phyloP scores from a whole-genome alignment of 2,113 vertebrate species.

The Nymphicus hollandicus region DNA sequence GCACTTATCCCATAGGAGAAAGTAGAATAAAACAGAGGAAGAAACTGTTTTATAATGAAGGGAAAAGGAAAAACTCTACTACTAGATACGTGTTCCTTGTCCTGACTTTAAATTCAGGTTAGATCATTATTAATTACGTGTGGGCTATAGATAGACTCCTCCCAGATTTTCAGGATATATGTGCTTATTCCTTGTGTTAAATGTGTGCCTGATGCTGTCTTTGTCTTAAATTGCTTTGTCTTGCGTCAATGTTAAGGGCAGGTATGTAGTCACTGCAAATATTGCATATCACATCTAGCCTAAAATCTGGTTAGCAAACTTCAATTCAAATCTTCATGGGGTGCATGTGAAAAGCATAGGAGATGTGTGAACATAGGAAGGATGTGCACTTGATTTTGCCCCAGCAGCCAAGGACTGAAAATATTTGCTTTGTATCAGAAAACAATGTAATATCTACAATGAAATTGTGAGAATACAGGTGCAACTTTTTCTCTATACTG shows the following conservation, averaged over 20 bases:
- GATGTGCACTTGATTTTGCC: neutral
- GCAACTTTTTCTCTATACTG: neutral
- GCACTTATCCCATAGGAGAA: neutral
- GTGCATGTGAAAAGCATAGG: neutral
- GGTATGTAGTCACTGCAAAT: neutral
- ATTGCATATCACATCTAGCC: neutral
- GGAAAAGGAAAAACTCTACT: neutral
- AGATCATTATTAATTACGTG: neutral
- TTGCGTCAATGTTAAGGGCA: neutral
- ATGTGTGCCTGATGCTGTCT: neutral
- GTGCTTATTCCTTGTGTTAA: neutral
- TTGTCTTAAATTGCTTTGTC: neutral
- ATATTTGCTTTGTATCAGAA: neutral
- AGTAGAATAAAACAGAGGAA: neutral
- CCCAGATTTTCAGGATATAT: neutral
- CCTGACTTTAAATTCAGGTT: neutral
- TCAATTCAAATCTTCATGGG: neutral
- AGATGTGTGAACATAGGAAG: neutral
- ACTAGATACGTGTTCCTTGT: neutral
- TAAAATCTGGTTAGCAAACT: neutral
- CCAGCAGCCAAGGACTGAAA: neutral
- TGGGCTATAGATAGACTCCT: neutral
- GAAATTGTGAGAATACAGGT: neutral
- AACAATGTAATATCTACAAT: neutral
- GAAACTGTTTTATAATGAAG: neutral